Evolutionary conservation across 92 coral and sea anemone species (phyloP).

Genomic region (Palythoa caribaeorum): DNA sequence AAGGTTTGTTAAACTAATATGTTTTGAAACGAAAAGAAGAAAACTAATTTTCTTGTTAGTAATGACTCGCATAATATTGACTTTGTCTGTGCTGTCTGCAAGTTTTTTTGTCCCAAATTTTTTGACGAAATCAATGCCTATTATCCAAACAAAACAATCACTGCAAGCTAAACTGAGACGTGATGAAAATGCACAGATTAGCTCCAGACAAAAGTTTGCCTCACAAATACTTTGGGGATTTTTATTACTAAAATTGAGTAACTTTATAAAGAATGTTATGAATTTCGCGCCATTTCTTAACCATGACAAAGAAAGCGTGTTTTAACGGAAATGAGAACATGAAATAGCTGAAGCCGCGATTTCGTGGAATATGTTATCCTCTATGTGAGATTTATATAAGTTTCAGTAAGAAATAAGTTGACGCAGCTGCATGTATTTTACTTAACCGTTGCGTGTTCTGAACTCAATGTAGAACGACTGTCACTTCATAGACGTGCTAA

Average conservation of each 20-base stretch:
- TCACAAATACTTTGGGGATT: neutral
- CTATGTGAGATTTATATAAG: neutral
- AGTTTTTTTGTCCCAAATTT: neutral
- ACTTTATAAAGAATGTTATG: neutral
- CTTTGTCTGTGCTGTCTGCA: neutral
- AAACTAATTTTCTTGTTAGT: too few relatives aligned
- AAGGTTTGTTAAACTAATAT: neutral
- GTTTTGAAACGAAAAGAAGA: too few relatives aligned
- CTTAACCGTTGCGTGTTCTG: neutral
- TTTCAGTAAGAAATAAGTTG: neutral
- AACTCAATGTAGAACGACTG: neutral
- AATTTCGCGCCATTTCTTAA: neutral
- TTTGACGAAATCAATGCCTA: conserved; percentile 1
- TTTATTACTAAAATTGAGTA: neutral
- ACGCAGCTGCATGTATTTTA: neutral
- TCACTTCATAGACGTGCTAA: conserved; percentile 3
- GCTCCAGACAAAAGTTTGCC: neutral
- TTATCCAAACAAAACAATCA: neutral
- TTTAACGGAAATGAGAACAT: neutral
- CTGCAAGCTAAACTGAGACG: neutral
- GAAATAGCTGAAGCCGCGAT: neutral
- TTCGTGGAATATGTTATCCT: neutral
- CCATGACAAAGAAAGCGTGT: neutral
- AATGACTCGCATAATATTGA: too few relatives aligned
- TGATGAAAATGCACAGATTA: neutral